phyloP scores from a whole-genome alignment of 2,113 vertebrate species.

The Neofelis nebulosa region DNA sequence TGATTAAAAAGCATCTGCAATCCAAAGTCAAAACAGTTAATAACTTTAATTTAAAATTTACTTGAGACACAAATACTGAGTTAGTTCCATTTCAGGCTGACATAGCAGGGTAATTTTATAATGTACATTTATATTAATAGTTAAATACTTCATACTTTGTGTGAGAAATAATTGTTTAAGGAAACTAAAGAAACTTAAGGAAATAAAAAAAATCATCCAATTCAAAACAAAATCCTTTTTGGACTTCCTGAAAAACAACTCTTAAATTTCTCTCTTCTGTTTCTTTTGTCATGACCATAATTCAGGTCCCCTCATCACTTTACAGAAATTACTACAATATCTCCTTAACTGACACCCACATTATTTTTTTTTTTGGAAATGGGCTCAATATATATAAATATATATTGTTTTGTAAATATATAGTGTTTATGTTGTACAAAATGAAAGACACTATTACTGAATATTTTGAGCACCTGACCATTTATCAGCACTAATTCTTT shows the following conservation, averaged over 20 bases:
- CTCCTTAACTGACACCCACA: neutral
- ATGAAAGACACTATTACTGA: neutral
- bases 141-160: neutral
- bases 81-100: neutral
- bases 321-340: neutral
- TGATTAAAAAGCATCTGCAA: neutral
- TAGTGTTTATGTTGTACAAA: neutral
- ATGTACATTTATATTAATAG: neutral
- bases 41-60: slow-evolving; percentile 25
- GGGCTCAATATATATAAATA: neutral
- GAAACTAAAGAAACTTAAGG: neutral
- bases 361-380: neutral
- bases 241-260: neutral
- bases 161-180: neutral
- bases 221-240: neutral
- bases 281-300: neutral
- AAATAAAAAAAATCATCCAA: neutral
- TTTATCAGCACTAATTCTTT: neutral
- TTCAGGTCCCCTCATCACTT: neutral
- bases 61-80: neutral
- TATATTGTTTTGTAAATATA: neutral
- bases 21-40: slow-evolving; percentile 26
- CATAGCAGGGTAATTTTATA: neutral
- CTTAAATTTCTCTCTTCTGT: neutral
- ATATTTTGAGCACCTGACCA: neutral